phyloP scores from a whole-genome alignment of 2,113 vertebrate genomes.

The Tachysurus fulvidraco region DNA sequence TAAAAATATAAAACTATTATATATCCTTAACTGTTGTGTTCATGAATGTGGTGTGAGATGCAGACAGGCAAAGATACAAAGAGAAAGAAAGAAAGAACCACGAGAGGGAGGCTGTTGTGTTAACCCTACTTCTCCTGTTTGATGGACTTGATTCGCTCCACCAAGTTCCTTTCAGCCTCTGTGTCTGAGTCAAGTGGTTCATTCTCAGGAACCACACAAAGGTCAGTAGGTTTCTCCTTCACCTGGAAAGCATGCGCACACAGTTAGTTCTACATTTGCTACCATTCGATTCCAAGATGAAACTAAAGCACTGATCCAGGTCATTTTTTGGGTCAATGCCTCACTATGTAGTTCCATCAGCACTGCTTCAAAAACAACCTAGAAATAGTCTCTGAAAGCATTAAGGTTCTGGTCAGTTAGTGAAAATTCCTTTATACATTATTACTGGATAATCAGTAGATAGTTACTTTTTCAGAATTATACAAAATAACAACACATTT shows the following conservation, averaged over 20 bases:
- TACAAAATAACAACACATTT: neutral
- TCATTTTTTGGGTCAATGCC: neutral
- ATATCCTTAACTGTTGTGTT: neutral
- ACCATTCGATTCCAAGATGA: neutral
- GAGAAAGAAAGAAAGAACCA: too few species aligned
- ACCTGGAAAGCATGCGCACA: slow-evolving; percentile 59
- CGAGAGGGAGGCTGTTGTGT: neutral
- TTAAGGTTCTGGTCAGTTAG: neutral
- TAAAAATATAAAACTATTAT: too few species aligned
- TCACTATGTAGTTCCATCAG: neutral
- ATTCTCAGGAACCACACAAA: slow-evolving; percentile 77
- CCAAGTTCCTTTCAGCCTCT: slow-evolving; percentile 82
- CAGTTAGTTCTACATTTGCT: neutral
- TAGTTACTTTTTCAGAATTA: neutral
- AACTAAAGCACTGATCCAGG: neutral
- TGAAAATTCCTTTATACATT: too few species aligned
- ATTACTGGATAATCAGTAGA: too few species aligned
- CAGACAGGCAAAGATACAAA: neutral
- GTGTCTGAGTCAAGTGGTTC: slow-evolving; percentile 76
- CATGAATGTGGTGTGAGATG: neutral
- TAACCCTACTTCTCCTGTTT: slow-evolving; percentile 91
- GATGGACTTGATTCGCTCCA: slow-evolving; percentile 90
- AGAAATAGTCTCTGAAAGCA: neutral
- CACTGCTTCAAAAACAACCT: neutral
- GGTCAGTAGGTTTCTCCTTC: slow-evolving; percentile 68